phyloP scores from a whole-genome alignment of 2,113 vertebrate genomes.

The Larimichthys polyactis region DNA sequence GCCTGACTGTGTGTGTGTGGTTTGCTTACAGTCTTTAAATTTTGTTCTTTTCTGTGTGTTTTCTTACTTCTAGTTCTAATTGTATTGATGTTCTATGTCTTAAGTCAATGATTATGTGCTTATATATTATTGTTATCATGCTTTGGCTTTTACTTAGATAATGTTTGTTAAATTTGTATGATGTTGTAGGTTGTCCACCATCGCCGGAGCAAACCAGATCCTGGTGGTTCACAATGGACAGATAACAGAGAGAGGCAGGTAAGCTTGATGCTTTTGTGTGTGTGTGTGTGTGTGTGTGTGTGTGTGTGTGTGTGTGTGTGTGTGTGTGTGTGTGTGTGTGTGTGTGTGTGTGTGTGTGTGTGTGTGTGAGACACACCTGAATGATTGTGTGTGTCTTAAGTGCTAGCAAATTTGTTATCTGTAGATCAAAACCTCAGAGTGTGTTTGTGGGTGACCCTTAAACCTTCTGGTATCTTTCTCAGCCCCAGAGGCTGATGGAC shows the following conservation, averaged over 20 bases:
- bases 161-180: slow-evolving; percentile 1
- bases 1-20: no score
- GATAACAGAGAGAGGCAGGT: slow-evolving; percentile 63
- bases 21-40: no score
- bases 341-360: not conserved
- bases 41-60: no score
- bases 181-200: slow-evolving; percentile 50
- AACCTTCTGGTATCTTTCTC: slow-evolving; percentile 35
- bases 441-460: slow-evolving; percentile 49
- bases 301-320: slow-evolving; percentile 16
- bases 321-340: no score
- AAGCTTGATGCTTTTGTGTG: not conserved
- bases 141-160: not conserved
- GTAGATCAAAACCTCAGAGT: slow-evolving; percentile 48
- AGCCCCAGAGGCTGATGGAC: slow-evolving; percentile 70
- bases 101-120: not conserved
- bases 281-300: not conserved
- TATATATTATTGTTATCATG: not conserved
- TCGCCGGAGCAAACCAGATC: slow-evolving; percentile 56
- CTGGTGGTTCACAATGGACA: slow-evolving; percentile 51
- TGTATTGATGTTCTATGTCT: not conserved
- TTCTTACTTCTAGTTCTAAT: not conserved
- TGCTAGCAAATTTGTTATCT: slow-evolving; percentile 63
- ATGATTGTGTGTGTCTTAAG: slow-evolving; percentile 37
- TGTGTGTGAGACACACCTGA: slow-evolving; percentile 26